Evolutionary conservation across 2,888 invertebrate species (phyloP).

Genomic region (Serripes groenlandicus): DNA sequence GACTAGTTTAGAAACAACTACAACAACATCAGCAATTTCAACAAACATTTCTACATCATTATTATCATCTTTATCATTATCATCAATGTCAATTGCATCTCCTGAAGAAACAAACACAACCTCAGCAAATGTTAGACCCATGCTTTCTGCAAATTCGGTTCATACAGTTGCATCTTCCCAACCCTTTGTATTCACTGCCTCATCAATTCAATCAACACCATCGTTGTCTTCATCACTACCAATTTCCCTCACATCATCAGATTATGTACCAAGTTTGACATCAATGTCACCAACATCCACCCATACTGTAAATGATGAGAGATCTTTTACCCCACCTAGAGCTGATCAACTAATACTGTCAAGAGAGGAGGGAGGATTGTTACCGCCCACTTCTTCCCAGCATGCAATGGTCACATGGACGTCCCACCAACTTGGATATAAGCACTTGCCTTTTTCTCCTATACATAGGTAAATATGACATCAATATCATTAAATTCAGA

Average conservation of each 20-base stretch:
- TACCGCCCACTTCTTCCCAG: slow-evolving; percentile 11
- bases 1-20: slow-evolving; percentile 46
- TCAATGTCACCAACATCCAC: not conserved
- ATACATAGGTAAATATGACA: slow-evolving; percentile 20
- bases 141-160: too few relatives aligned
- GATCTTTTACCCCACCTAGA: not conserved
- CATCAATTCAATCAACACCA: not conserved
- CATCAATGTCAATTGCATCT: slow-evolving; percentile 32
- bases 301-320: not conserved
- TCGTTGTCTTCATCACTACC: not conserved
- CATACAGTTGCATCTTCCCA: not conserved
- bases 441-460: slow-evolving; percentile 11
- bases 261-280: not conserved
- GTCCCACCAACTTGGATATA: slow-evolving; percentile 5
- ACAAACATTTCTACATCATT: slow-evolving; percentile 24
- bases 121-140: too few relatives aligned
- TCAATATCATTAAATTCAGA: too few relatives aligned
- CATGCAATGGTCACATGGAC: not conserved
- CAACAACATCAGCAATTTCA: slow-evolving; percentile 7
- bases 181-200: slow-evolving; percentile 2
- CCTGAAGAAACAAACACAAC: slow-evolving; percentile 30
- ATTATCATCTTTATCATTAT: slow-evolving; percentile 12
- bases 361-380: not conserved
- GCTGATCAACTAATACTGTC: not conserved
- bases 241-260: slow-evolving; percentile 16